These are phyloP conservation scores for Epistrophe grossulariae DNA, from an alignment of 2,888 invertebrate genomes.

Conservation along the genomic window DNA sequence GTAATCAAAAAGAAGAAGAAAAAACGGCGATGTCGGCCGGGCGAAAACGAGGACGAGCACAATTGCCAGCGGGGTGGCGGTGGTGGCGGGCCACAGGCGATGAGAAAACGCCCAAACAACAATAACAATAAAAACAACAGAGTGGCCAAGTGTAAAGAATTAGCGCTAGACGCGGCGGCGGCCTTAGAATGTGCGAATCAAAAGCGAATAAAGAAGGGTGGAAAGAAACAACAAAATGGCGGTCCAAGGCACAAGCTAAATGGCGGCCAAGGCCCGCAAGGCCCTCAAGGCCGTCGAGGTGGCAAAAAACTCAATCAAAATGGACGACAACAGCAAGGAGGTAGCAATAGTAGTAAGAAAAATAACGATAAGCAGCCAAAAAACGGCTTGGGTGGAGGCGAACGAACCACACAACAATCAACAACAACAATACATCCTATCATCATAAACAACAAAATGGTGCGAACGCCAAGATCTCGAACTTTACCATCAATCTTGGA, in stretches of 20 bases:
- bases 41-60: constrained; percentile 81
- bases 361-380: constrained; percentile 68
- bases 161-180: constrained; percentile 43
- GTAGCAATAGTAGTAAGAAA: constrained; percentile 77
- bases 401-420: constrained; percentile 69
- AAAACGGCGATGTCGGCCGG: constrained; percentile 80
- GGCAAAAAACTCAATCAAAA: constrained; percentile 77
- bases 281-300: constrained; percentile 60
- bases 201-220: constrained; percentile 76
- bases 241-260: constrained; percentile 37
- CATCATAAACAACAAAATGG: constrained; percentile 66
- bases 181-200: constrained; percentile 75
- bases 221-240: constrained; percentile 61
- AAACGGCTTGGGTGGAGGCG: constrained; percentile 72
- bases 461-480: constrained; percentile 67
- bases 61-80: constrained; percentile 78
- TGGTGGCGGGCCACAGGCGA: constrained; percentile 77
- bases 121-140: constrained; percentile 60
- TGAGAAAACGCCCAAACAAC: constrained; percentile 77
- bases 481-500: constrained; percentile 67
- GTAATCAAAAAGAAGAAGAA: constrained; percentile 80
- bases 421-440: constrained; percentile 76
- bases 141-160: constrained; percentile 65
- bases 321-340: constrained; percentile 77
- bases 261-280: constrained; percentile 58